Evolutionary conservation across 2,113 vertebrate species (phyloP).

Genomic region (Sander lucioperca): DNA sequence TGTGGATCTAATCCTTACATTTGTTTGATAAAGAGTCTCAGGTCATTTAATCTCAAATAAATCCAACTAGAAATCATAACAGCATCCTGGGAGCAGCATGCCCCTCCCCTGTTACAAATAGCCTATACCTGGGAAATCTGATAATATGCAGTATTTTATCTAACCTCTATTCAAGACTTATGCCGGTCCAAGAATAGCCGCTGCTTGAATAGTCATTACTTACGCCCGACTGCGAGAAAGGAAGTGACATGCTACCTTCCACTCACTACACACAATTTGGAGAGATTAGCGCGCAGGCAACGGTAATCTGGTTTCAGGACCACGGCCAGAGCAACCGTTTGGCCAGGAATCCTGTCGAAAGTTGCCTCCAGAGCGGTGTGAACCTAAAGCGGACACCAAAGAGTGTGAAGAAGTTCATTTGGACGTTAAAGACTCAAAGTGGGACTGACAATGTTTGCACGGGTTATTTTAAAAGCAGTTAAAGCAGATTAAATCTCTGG

Average conservation of each 20-base stretch:
- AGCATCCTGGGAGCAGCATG: conserved; percentile 9
- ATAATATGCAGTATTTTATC: conserved; percentile 58
- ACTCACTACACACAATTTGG: conserved; percentile 71
- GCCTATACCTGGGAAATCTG: conserved; percentile 27
- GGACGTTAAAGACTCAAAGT: conserved; percentile 31
- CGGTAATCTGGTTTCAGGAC: conserved; percentile 82
- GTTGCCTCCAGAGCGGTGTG: conserved; percentile 37
- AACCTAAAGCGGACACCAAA: conserved; percentile 24
- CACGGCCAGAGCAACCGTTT: conserved; percentile 73
- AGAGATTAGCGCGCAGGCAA: conserved; percentile 74
- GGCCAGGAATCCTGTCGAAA: conserved; percentile 63
- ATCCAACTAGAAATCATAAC: not conserved
- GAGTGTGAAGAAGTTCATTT: conserved; percentile 39
- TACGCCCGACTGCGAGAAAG: conserved; percentile 61
- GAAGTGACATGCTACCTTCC: conserved; percentile 76
- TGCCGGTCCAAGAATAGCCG: conserved; percentile 71
- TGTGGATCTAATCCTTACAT: not conserved
- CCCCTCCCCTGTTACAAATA: conserved; percentile 21
- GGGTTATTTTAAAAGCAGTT: conserved; percentile 33
- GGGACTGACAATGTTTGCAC: conserved; percentile 47
- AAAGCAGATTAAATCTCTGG: conserved; percentile 25
- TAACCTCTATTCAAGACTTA: conserved; percentile 62
- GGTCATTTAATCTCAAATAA: not conserved
- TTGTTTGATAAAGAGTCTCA: not conserved
- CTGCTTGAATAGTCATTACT: conserved; percentile 53